Base-by-base conservation (phyloP, 2,888 invertebrate species). In the Psylliodes chrysocephalus region DNA sequence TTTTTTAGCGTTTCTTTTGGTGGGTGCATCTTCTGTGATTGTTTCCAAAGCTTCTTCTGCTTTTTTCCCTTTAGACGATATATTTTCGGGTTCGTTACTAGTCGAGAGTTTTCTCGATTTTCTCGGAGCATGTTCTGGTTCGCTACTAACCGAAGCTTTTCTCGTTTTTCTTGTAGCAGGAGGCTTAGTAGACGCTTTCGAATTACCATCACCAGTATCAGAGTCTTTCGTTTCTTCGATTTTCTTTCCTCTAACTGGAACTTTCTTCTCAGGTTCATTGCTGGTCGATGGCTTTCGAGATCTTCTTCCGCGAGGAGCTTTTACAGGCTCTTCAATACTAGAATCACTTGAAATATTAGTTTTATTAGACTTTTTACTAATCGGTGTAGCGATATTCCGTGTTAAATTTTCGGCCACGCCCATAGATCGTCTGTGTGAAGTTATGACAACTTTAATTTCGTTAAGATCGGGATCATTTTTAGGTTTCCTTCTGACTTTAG, bases 391-490 rank as follows among this genome's bases (percentile, higher is more conserved):
- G 3, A 12, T 35, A 3, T 46, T 19, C 22, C 14, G 8, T 3
- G 6, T 46, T 46, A n/a, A 25, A 30, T 46, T 35, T 28, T 68
- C 67, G 5, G 61, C 30, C 46, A 64, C 54, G 42, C 51, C 28
- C 69, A 71, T 71, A 49, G 66, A 70, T 38, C 68, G 67, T 33
- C 73, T 64, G 19, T 69, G 64, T 42, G 64, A 68, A 0, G 71
- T 66, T 12, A 70, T 67, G 1, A 55, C 66, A 14, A 73, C 59
- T 56, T 67, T 63, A n/a, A 73, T 66, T 35, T 70, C 64, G 7
- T 61, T 49, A 1, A 60, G 19, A 30, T 44, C 40, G n/a, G 44
- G 54, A 51, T 53, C 52, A 15, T 54, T 63, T 12, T 35, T 51
- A 2, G 30, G 47, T 19, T 64, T 61, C 40, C 68, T 71, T 38